These are phyloP conservation scores for Corythoichthys intestinalis DNA, from an alignment of 2,113 vertebrate species.

Conservation along the genomic window DNA sequence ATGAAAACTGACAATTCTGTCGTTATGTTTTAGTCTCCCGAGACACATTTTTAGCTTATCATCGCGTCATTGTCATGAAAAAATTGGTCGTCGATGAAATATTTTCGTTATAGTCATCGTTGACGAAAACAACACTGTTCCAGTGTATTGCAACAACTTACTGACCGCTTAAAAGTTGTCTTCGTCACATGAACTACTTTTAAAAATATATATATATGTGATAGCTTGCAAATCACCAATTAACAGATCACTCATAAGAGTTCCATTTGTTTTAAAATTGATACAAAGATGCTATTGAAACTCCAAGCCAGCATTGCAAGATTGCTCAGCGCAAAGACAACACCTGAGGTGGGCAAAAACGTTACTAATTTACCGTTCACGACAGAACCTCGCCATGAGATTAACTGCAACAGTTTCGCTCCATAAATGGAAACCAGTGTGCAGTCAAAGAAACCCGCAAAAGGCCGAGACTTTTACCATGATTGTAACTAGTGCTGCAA, in stretches of 20 bases:
- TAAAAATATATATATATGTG: background rate
- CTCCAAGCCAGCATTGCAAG: background rate
- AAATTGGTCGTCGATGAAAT: too few species aligned
- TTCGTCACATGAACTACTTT: background rate
- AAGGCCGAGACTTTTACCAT: background rate
- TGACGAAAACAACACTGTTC: background rate
- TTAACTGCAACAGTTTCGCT: background rate
- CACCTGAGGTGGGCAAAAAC: background rate
- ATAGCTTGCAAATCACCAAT: background rate
- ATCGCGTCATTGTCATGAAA: too few species aligned
- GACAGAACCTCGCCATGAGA: background rate
- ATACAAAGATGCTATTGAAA: background rate
- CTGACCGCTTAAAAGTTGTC: background rate
- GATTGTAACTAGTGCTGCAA: too few species aligned
- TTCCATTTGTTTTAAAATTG: background rate
- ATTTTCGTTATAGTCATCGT: too few species aligned
- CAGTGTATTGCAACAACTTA: background rate
- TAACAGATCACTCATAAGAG: background rate
- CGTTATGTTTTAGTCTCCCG: too few species aligned
- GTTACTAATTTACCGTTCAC: background rate
- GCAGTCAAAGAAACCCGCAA: background rate
- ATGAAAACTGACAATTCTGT: too few species aligned
- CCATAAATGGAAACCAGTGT: background rate
- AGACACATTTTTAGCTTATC: too few species aligned
- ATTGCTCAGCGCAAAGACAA: background rate